These are phyloP conservation scores for Phenganax subtilis DNA, from an alignment of 92 coral and sea anemone species.

Conservation along the genomic window DNA sequence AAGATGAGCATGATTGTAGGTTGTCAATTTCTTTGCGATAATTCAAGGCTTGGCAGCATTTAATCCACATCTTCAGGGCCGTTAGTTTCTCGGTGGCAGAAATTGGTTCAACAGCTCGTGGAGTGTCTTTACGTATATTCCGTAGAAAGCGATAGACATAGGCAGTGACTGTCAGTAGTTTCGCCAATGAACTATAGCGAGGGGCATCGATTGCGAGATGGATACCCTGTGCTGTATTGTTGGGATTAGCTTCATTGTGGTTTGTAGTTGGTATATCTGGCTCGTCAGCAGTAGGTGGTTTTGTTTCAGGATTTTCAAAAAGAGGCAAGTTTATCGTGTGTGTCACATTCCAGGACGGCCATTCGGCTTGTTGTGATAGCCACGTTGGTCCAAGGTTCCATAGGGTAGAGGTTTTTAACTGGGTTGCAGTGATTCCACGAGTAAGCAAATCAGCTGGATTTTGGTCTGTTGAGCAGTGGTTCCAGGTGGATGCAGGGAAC, in stretches of 20 bases:
- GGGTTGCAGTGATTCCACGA: background rate
- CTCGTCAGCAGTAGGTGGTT: no score
- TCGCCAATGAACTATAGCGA: background rate
- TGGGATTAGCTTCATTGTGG: background rate
- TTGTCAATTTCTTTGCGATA: conserved; percentile 8
- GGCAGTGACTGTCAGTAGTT: background rate
- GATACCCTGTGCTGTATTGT: background rate
- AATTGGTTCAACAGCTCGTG: background rate
- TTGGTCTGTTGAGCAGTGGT: conserved; percentile 19
- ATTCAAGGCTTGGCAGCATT: background rate
- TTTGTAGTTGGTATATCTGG: background rate
- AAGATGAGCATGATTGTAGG: background rate
- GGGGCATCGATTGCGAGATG: background rate
- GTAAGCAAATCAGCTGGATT: conserved; percentile 8
- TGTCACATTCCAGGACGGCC: background rate
- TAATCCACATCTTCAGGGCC: background rate
- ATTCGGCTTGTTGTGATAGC: background rate
- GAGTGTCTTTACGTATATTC: background rate
- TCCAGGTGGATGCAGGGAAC: conserved; percentile 20
- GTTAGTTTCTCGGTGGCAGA: background rate
- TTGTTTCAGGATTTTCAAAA: no score
- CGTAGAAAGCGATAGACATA: background rate
- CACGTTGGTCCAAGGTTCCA: background rate
- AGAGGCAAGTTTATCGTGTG: background rate
- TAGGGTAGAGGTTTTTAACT: background rate